Evolutionary conservation across 1,140 invertebrate species (phyloP), one percentile per base, ranked within the genome.

Genomic region (Augochlora pura): DNA sequence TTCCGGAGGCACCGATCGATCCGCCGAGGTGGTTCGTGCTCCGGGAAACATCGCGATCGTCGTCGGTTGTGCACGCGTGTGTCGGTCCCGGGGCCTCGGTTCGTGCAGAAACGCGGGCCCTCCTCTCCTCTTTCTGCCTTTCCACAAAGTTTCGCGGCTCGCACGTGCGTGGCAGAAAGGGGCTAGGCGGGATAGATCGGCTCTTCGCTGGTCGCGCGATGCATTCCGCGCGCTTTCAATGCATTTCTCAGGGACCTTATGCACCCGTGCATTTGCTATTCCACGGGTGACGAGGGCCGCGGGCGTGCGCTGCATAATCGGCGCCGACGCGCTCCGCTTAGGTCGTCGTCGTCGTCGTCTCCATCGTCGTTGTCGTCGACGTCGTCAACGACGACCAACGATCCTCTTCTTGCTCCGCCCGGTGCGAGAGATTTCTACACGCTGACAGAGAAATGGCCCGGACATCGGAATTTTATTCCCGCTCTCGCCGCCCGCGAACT

Each of bases 231-330:
- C 62, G 66, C 52, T 60, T 69, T 52, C 74, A 65, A 87, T 89
- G 88, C 91, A 90, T 92, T 91, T 90, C 88, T 91, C 90, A 91
- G 87, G 86, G 83, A 89, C 85, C 85, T 88, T 87, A 85, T 86
- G 85, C 83, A 80, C 76, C 77, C 81, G 78, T 81, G 83, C 83
- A 85, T 90, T 93, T 93, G 90, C 89, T 92, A 93, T 93, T 93
- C 92, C 87, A 84, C 86, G 86, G 86, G 91, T 89, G 90, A 84
- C 81, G 84, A 88, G 87, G 81, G 81, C 86, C 89, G 84, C 86
- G 87, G 81, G 87, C 91, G 91, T 92, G 91, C 88, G 73, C 77
- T 88, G 91, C 89, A 91, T 91, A 88, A 89, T 85, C 32, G 16
- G n/a, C 57, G 21, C 25, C 27, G n/a, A 69, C 69, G 82, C 81